phyloP scores from a whole-genome alignment of 2,113 vertebrate genomes.

The Lophotis ruficrista region DNA sequence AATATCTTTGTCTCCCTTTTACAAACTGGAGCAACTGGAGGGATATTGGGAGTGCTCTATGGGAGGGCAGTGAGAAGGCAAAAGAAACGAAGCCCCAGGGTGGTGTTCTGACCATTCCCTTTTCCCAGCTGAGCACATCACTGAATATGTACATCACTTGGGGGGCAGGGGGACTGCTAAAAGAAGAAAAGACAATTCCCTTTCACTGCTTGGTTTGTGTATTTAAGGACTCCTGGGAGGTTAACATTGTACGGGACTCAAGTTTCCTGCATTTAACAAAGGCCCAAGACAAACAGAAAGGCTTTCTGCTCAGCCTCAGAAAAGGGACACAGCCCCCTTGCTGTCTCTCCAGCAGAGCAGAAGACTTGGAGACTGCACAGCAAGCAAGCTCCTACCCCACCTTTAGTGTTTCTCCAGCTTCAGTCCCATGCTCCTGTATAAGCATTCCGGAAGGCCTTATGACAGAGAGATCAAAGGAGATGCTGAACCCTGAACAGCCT shows the following conservation, averaged over 20 bases:
- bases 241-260: not conserved
- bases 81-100: not conserved
- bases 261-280: slow-evolving; percentile 7
- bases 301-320: not conserved
- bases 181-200: not conserved
- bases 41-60: not conserved
- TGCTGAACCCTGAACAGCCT: not conserved
- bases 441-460: not conserved
- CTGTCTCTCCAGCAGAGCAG: not conserved
- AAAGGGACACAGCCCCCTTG: not conserved
- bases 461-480: slow-evolving; percentile 9
- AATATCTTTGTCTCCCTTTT: not conserved
- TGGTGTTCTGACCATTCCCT: not conserved
- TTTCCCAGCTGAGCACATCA: not conserved
- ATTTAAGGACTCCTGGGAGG: slow-evolving; percentile 1
- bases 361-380: not conserved
- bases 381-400: not conserved
- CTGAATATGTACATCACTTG: not conserved
- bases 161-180: not conserved
- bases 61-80: not conserved
- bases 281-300: not conserved
- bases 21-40: not conserved
- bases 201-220: not conserved
- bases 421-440: not conserved
- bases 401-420: not conserved